Base-by-base conservation (phyloP, 2,113 vertebrate species). In the Oreochromis aureus region DNA sequence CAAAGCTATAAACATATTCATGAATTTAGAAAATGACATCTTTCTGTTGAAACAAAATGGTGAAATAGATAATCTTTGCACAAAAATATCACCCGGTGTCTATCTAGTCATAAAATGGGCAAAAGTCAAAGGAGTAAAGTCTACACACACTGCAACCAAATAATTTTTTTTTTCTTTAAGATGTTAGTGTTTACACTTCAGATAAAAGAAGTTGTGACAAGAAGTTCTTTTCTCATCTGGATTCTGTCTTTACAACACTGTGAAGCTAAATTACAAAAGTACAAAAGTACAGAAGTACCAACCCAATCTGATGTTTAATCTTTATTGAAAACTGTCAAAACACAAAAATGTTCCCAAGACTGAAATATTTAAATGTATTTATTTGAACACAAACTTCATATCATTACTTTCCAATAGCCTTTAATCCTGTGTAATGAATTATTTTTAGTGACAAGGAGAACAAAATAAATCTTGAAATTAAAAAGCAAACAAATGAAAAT, bases 391-490 rank as follows among this genome's bases (percentile, higher is more conserved):
- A 27, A 27, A 58, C 56, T 58, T 58, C 0, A 58, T 1, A 30
- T 58, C 7, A 16, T 9, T 58, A 13, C 0, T 2, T 30, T 58
- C 4, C 56, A 58, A 0, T 1, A 30, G 24, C 24, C 7, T 58
- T 58, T 16, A 58, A 30, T 58, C 4, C 24, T 30, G 7, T 30
- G 54, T 0, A 58, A 58, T 58, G 0, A 30, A 58, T 16, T 9
- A 30, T 0, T 58, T 58, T 27, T 1, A 58, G 6, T 58, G 0
- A 27, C 12, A 27, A 58, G 22, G 12, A 58, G 6, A 0, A 58
- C 55, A 58, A 58, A 58, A 58, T 58, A 30, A 58, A 58, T 15
- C 1, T 0, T 58, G 7, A 5, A 58, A 30, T 58, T 58, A 58
- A 8, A 58, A 58, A 1, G 2, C 55, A 58, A 58, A 2, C 55